A percentile compares a stretch with the other conserved stretches of the same genome.
phyloP scores from a whole-genome alignment of 2,113 vertebrate genomes.

The Brachionichthys hirsutus region DNA sequence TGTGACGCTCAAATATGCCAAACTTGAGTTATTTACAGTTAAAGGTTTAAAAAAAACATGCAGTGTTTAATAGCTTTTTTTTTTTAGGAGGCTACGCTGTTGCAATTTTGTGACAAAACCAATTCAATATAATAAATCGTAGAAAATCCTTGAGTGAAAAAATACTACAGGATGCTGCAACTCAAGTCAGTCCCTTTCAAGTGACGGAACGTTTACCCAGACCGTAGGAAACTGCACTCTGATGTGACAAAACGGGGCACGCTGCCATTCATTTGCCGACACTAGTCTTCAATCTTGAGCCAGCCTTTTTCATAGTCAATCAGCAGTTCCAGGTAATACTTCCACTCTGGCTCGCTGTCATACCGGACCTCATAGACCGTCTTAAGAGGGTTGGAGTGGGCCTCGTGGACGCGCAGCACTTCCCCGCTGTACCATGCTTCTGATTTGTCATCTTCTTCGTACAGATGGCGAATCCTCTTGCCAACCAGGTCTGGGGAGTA shows the following conservation, averaged over 20 bases:
- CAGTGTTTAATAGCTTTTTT: too few relatives aligned
- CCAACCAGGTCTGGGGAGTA: constrained; percentile 81
- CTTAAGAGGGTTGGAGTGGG: constrained; percentile 73
- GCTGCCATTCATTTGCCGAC: background rate
- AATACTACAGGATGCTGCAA: background rate
- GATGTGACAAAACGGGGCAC: background rate
- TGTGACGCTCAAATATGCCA: background rate
- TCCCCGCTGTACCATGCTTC: constrained; percentile 80
- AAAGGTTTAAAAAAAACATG: background rate
- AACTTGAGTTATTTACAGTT: background rate
- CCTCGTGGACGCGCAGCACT: constrained; percentile 75
- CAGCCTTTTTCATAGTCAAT: constrained; percentile 80
- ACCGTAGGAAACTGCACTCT: background rate
- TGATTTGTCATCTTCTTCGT: constrained; percentile 82
- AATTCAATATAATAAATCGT: constrained; percentile 4
- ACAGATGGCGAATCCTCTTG: constrained; percentile 80
- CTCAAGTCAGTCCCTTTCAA: background rate
- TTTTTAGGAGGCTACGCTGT: too few relatives aligned
- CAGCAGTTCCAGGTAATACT: constrained; percentile 80
- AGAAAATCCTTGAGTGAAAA: background rate
- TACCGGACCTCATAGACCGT: constrained; percentile 81
- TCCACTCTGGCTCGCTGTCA: constrained; percentile 83
- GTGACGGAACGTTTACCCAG: too few relatives aligned
- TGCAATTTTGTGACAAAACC: background rate
- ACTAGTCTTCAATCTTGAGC: constrained; percentile 77